These are phyloP conservation scores for Papilio demoleus DNA, from an alignment of 2,888 invertebrate species.

Conservation along the genomic window DNA sequence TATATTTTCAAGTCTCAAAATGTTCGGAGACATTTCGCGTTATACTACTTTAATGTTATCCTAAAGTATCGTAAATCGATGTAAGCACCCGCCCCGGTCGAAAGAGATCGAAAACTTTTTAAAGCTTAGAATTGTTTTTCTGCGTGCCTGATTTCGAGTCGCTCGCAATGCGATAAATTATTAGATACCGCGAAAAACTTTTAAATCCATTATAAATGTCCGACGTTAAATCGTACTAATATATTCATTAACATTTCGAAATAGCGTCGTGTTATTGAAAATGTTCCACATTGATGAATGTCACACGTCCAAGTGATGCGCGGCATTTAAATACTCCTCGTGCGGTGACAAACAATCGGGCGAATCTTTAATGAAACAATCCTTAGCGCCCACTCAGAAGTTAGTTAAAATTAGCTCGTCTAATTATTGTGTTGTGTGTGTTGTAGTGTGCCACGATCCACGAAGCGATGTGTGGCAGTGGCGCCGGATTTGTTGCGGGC, in stretches of 20 bases:
- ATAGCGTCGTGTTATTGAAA: slow-evolving; percentile 12
- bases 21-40: slow-evolving; percentile 8
- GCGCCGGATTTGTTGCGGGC: slow-evolving; percentile 56
- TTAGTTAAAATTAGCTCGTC: slow-evolving; percentile 60
- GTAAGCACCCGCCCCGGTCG: slow-evolving; percentile 42
- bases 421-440: slow-evolving; percentile 60
- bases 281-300: slow-evolving; percentile 19
- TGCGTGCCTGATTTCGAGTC: slow-evolving; percentile 60
- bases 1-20: slow-evolving; percentile 44
- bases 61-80: slow-evolving; percentile 34
- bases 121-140: slow-evolving; percentile 63
- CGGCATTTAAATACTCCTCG: slow-evolving; percentile 35
- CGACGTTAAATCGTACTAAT: slow-evolving; percentile 52
- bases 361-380: slow-evolving; percentile 48
- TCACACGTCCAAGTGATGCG: slow-evolving; percentile 34
- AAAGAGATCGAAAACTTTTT: slow-evolving; percentile 61
- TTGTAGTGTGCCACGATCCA: slow-evolving; percentile 48
- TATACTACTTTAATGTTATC: slow-evolving; percentile 38
- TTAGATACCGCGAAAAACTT: slow-evolving; percentile 59
- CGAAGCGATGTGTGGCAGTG: slow-evolving; percentile 59
- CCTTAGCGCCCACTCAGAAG: slow-evolving; percentile 53
- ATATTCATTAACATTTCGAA: slow-evolving; percentile 35
- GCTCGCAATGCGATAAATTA: slow-evolving; percentile 63
- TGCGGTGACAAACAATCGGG: slow-evolving; percentile 37
- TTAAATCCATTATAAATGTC: slow-evolving; percentile 59